Evolutionary conservation across 2,797 vertebrate genomes (phyloP).

Genomic region (Syngnathus acus): DNA sequence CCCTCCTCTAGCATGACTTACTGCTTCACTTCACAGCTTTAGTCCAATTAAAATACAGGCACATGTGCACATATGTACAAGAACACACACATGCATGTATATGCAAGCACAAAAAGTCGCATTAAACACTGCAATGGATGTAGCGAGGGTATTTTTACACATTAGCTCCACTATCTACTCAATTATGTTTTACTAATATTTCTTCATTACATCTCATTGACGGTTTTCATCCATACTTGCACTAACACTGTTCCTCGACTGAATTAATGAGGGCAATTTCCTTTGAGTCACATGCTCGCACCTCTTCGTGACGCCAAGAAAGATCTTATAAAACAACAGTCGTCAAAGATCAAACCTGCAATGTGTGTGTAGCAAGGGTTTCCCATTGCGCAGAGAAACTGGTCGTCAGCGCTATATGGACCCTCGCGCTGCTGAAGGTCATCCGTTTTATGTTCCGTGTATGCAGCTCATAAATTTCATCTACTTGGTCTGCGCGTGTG

Average conservation of each 20-base stretch:
- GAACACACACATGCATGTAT: slow-evolving; percentile 8
- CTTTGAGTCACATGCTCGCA: slow-evolving; percentile 18
- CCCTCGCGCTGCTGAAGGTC: slow-evolving; percentile 65
- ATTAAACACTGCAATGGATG: slow-evolving; percentile 5
- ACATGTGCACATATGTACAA: slow-evolving; percentile 30
- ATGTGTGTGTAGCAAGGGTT: slow-evolving; percentile 32
- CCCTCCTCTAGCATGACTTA: slow-evolving; percentile 71
- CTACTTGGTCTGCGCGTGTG: slow-evolving; percentile 52
- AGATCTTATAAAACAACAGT: slow-evolving; percentile 17
- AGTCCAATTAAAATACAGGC: slow-evolving; percentile 77
- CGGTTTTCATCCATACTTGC: slow-evolving; percentile 28
- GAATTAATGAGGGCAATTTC: slow-evolving; percentile 18
- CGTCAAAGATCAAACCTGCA: slow-evolving; percentile 22
- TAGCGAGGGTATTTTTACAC: not conserved
- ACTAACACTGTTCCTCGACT: slow-evolving; percentile 36
- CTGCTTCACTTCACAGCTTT: slow-evolving; percentile 80
- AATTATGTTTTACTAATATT: not conserved
- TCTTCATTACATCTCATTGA: slow-evolving; percentile 25
- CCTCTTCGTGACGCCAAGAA: slow-evolving; percentile 11
- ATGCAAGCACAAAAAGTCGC: slow-evolving; percentile 4
- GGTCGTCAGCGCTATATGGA: slow-evolving; percentile 50
- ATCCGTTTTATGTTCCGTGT: slow-evolving; percentile 66
- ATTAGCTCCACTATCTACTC: not conserved
- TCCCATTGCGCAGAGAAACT: slow-evolving; percentile 54
- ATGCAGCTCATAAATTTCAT: slow-evolving; percentile 69